Evolutionary conservation across 1,140 invertebrate species (phyloP).

Genomic region (Carposina sasakii): DNA sequence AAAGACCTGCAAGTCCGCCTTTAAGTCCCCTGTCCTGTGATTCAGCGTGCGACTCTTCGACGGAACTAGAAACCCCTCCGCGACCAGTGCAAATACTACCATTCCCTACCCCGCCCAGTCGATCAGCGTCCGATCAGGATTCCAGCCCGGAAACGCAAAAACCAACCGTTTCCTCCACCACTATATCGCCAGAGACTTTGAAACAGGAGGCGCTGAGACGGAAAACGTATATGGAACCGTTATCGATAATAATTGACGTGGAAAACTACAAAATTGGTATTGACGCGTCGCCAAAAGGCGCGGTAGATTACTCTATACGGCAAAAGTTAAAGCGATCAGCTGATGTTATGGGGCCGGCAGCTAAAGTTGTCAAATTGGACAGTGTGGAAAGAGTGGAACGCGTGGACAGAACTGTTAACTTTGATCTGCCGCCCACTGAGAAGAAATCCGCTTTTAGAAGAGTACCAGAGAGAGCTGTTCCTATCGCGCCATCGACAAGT

Average conservation of each 20-base stretch:
- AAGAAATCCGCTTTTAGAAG: slow-evolving; percentile 38
- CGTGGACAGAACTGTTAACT: slow-evolving; percentile 23
- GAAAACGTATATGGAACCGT: slow-evolving; percentile 60
- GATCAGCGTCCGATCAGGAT: slow-evolving; percentile 66
- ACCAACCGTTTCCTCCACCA: slow-evolving; percentile 75
- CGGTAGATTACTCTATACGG: slow-evolving; percentile 59
- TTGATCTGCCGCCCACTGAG: slow-evolving; percentile 27
- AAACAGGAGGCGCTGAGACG: slow-evolving; percentile 51
- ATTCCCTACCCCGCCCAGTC: slow-evolving; percentile 67
- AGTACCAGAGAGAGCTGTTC: slow-evolving; percentile 24
- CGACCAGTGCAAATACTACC: slow-evolving; percentile 61
- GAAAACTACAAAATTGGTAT: slow-evolving; percentile 68
- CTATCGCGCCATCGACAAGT: not conserved
- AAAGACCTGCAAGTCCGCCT: slow-evolving; percentile 74
- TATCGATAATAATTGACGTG: slow-evolving; percentile 65
- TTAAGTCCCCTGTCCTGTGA: slow-evolving; percentile 78
- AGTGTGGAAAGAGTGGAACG: slow-evolving; percentile 44
- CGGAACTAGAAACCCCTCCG: slow-evolving; percentile 65
- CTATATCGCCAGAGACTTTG: slow-evolving; percentile 70
- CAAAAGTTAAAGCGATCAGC: slow-evolving; percentile 54
- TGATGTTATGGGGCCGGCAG: slow-evolving; percentile 36
- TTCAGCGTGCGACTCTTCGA: slow-evolving; percentile 75
- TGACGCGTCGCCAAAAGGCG: slow-evolving; percentile 60
- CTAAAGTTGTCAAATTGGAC: slow-evolving; percentile 46
- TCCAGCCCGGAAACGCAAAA: slow-evolving; percentile 76